These are phyloP conservation scores for Drosophila sordidapex DNA, from an alignment of 2,888 invertebrate species.

Conservation along the genomic window DNA sequence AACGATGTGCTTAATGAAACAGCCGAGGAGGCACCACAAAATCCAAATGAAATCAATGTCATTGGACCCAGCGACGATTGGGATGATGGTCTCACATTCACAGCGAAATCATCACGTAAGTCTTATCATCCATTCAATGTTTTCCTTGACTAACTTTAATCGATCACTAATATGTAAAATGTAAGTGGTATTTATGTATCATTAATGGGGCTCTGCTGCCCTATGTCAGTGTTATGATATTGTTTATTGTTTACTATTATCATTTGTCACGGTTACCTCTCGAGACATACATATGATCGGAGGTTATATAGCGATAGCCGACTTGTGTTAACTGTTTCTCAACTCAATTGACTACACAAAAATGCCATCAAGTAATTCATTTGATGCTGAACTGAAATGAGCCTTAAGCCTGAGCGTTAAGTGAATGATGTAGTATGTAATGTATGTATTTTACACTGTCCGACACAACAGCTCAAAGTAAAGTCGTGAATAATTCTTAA, in stretches of 20 bases:
- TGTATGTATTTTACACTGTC: conserved; percentile 30
- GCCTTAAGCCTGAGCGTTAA: conserved; percentile 16
- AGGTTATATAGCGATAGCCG: conserved; percentile 55
- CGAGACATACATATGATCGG: conserved; percentile 40
- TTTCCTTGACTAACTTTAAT: conserved; percentile 11
- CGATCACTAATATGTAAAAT: conserved; percentile 7
- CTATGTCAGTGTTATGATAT: conserved; percentile 29
- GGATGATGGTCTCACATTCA: conserved; percentile 95
- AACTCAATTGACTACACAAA: conserved; percentile 69
- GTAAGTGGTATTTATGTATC: conserved; percentile 17
- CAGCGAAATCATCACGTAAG: conserved; percentile 95
- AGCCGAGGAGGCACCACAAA: conserved; percentile 84
- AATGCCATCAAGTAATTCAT: conserved; percentile 66
- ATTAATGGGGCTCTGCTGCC: conserved; percentile 24
- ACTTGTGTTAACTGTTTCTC: conserved; percentile 45
- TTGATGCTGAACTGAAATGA: conserved; percentile 36
- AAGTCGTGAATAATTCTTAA: conserved; percentile 45
- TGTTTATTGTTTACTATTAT: conserved; percentile 18
- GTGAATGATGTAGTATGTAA: conserved; percentile 17
- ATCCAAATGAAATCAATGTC: conserved; percentile 85
- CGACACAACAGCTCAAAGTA: conserved; percentile 35
- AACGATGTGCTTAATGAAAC: conserved; percentile 92
- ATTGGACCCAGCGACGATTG: conserved; percentile 88
- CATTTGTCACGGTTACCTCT: conserved; percentile 31
- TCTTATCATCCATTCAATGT: conserved; percentile 34